Evolutionary conservation across 2,797 vertebrate genomes (phyloP).

Genomic region (Telmatherina bonti): DNA sequence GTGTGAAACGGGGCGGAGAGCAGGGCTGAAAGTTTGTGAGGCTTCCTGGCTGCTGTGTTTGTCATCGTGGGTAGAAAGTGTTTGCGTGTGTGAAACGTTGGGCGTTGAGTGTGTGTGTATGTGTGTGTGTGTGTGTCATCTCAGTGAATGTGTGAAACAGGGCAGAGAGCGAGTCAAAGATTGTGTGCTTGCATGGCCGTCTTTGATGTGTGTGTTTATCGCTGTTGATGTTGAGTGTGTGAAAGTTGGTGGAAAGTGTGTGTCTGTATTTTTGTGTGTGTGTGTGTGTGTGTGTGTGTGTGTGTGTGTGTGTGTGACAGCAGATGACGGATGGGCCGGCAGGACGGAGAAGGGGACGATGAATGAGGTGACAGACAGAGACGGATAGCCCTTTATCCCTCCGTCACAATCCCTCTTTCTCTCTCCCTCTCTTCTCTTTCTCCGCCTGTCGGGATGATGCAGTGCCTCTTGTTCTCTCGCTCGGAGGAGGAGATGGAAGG

Average conservation of each 20-base stretch:
- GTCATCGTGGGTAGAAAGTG: constrained; percentile 17
- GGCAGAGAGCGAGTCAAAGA: constrained; percentile 56
- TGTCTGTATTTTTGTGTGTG: constrained; percentile 48
- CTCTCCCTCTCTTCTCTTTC: constrained; percentile 79
- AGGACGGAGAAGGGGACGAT: constrained; percentile 91
- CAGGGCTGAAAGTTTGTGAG: constrained; percentile 36
- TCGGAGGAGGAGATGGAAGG: constrained; percentile 66
- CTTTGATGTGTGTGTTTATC: constrained; percentile 51
- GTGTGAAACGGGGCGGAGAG: constrained; percentile 67
- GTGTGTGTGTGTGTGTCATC: constrained; percentile 22
- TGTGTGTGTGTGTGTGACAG: constrained; percentile 88
- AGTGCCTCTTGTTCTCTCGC: constrained; percentile 92
- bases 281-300: constrained; percentile 84
- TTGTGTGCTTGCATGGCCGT: constrained; percentile 36
- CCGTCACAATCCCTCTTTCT: constrained; percentile 89
- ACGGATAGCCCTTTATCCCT: constrained; percentile 96
- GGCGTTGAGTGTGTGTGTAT: constrained; percentile 1
- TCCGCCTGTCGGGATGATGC: constrained; percentile 97
- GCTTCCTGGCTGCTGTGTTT: constrained; percentile 44
- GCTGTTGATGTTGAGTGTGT: constrained; percentile 50
- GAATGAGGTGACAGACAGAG: constrained; percentile 96
- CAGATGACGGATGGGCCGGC: constrained; percentile 94
- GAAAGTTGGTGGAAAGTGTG: constrained; percentile 49
- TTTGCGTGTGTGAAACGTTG: constrained; percentile 22
- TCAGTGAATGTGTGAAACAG: constrained; percentile 61